Base-by-base conservation (phyloP, 2,797 vertebrate species). In the Moxostoma hubbsi region DNA sequence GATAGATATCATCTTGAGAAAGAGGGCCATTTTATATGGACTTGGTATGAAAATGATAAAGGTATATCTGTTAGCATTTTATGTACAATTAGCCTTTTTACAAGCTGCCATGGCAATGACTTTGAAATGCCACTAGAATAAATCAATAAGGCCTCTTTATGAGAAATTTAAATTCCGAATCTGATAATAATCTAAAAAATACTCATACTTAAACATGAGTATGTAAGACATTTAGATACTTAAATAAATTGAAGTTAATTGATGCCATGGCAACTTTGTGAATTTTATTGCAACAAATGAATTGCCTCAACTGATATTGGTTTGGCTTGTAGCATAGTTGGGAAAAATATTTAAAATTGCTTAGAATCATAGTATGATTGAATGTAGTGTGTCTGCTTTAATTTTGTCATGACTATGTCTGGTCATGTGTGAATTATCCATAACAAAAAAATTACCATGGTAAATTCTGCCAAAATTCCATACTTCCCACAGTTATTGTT, bases 1-100 rank as follows among this genome's bases (percentile, higher is more conserved):
- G 93, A 92, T 94, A 94, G 94, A 92, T 94, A 93, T 94, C 92
- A 93, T 94, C 94, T 94, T 94, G 92, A 94, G 91, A 95, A 95
- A 94, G 92, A 94, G 91, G 91, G 93, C 91, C 92, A 92, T 94
- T 91, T 93, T 95, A 91, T 94, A 93, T 95, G 93, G 93, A 94
- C 93, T 93, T 94, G 93, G 94, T 93, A 93, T 94, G 93, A 94
- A 89, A 95, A 94, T 94, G 92, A 91, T 94, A 91, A 94, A 94
- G 93, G 93, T 95, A 95, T 94, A 93, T 93, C 85, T 91, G 92
- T 87, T 90, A 90, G 91, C 89, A 90, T 92, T 92, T 85, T 92
- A 89, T 87, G 90, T 92, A 94, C 93, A 87, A 87, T 88, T 91
- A 90, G 91, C 86, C 24, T 81, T 81, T 90, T 88, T 92, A 89